Percentiles rank a stretch among this genome's conserved stretches.
Conservation (phyloP, 2,113 vertebrate species). For the Nycticryphes semicollaris region DNA sequence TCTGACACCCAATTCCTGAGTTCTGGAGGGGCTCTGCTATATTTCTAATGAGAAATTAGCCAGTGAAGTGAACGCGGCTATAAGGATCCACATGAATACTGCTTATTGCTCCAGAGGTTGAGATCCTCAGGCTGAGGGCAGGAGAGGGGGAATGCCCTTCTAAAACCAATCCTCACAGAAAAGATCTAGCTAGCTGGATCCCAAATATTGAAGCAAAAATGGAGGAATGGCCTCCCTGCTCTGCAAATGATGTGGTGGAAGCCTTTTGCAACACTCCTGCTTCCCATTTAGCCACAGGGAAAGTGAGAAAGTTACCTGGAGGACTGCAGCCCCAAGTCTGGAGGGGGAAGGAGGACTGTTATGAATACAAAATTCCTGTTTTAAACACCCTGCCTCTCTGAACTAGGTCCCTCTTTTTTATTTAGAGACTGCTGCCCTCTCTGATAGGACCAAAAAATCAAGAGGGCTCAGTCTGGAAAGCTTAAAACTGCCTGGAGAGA, state of each 20-base stretch:
- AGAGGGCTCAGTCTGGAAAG: neutral
- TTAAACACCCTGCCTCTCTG: neutral
- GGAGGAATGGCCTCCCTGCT: neutral
- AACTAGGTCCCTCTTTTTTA: neutral
- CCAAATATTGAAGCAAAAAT: neutral
- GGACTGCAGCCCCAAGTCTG: neutral
- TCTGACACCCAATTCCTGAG: neutral
- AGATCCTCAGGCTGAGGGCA: neutral
- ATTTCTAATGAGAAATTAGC: neutral
- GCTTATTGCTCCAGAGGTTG: neutral
- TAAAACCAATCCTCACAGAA: neutral
- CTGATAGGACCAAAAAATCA: neutral
- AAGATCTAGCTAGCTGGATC: neutral
- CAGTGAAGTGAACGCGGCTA: neutral
- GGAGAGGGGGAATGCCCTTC: neutral
- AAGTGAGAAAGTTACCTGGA: neutral
- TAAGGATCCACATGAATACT: neutral
- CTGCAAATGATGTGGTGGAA: neutral
- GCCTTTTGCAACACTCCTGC: neutral
- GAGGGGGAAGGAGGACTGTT: neutral
- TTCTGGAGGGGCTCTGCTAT: neutral
- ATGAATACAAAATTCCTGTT: neutral
- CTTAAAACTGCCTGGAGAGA: neutral
- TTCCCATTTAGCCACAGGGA: neutral
- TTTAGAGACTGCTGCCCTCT: neutral